phyloP scores from a whole-genome alignment of 2,797 vertebrate genomes.

The Peromyscus eremicus region DNA sequence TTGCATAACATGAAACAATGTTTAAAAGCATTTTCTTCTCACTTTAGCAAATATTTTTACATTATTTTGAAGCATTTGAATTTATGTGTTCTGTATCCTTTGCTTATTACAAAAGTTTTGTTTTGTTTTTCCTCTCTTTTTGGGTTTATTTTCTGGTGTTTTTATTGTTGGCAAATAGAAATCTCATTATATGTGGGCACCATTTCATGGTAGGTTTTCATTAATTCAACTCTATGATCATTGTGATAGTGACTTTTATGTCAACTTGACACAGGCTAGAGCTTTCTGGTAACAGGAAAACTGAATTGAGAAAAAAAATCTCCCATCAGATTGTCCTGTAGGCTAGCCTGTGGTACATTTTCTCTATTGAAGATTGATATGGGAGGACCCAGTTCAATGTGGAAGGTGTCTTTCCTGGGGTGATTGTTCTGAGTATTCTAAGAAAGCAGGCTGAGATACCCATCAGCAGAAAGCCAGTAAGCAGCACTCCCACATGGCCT shows the following conservation, averaged over 20 bases:
- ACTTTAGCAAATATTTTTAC: conserved; percentile 19
- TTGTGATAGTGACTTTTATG: too few relatives aligned
- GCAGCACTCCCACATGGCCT: background rate
- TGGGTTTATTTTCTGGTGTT: background rate
- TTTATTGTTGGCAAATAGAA: background rate
- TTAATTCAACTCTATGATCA: background rate
- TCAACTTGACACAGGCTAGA: background rate
- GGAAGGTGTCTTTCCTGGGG: background rate
- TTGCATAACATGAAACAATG: background rate
- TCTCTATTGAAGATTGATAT: background rate
- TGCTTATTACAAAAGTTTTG: background rate
- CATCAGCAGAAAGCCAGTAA: background rate
- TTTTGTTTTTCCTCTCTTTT: background rate
- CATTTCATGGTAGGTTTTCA: background rate
- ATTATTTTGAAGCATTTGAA: background rate
- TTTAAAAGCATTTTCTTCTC: background rate
- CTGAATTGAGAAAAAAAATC: background rate
- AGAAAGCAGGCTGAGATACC: background rate
- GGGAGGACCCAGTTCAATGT: background rate
- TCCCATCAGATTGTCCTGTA: too few relatives aligned
- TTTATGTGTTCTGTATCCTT: background rate
- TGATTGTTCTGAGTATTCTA: background rate
- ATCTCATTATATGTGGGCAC: background rate
- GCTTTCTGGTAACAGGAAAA: too few relatives aligned
- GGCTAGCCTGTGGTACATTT: too few relatives aligned